Evolutionary conservation across 2,113 vertebrate genomes (phyloP).

Genomic region (Myanophis thanlyinensis): DNA sequence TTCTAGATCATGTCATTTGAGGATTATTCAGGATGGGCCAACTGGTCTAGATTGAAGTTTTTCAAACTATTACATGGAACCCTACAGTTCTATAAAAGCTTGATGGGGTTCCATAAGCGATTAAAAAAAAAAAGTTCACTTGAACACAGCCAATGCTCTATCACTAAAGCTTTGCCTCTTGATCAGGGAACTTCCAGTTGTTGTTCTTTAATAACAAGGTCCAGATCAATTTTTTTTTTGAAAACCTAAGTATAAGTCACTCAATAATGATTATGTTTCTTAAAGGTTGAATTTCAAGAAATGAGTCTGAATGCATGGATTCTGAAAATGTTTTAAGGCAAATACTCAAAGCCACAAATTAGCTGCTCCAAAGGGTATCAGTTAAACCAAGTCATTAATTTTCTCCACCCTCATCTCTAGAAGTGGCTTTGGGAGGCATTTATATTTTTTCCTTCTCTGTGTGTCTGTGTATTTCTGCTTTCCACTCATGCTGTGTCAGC

Average conservation of each 20-base stretch:
- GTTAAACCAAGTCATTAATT: neutral
- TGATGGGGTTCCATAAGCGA: neutral
- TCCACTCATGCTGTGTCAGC: neutral
- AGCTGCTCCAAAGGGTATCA: neutral
- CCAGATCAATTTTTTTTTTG: neutral
- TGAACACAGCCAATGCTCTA: neutral
- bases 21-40: neutral
- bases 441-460: neutral
- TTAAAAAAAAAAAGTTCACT: neutral
- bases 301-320: neutral
- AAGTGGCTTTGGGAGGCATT: neutral
- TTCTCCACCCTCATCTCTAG: neutral
- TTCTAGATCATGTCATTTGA: neutral
- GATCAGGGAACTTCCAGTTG: neutral
- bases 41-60: neutral
- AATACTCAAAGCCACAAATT: neutral
- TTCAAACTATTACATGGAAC: neutral
- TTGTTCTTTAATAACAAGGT: neutral
- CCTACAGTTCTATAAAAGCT: neutral
- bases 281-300: neutral
- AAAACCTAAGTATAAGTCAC: neutral
- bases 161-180: neutral
- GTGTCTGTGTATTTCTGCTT: neutral
- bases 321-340: neutral
- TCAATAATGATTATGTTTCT: neutral